These are phyloP conservation scores for Azemiops feae DNA, from an alignment of 2,113 vertebrate genomes.

Conservation along the genomic window DNA sequence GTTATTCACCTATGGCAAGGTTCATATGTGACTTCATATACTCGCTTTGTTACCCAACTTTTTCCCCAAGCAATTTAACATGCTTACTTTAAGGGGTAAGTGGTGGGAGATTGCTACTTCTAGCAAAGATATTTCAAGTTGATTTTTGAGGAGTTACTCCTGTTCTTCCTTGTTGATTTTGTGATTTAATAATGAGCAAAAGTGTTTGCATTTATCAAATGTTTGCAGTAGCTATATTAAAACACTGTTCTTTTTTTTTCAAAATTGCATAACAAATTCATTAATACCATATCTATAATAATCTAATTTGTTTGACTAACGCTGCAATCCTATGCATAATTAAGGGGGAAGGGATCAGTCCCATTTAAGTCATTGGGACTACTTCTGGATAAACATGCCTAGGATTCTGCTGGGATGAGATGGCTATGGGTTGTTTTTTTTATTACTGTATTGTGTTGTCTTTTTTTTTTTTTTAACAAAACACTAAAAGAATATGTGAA, in stretches of 20 bases:
- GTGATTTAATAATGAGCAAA: conserved; percentile 54
- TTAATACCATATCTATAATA: conserved; percentile 70
- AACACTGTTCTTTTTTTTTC: conserved; percentile 58
- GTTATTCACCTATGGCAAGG: conserved; percentile 42
- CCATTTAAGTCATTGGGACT: not conserved
- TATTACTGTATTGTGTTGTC: conserved; percentile 81
- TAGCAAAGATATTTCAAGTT: conserved; percentile 52
- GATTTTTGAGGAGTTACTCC: conserved; percentile 63
- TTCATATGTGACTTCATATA: conserved; percentile 59
- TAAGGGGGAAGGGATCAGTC: not conserved
- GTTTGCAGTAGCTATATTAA: conserved; percentile 66
- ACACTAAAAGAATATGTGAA: conserved; percentile 73
- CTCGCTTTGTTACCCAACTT: conserved; percentile 50
- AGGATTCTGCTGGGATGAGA: conserved; percentile 26
- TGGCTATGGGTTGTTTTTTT: conserved; percentile 60
- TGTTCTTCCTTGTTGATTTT: conserved; percentile 66
- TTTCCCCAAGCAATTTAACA: conserved; percentile 53
- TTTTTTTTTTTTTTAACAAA: conserved; percentile 73
- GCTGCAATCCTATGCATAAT: conserved; percentile 51
- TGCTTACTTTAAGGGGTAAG: conserved; percentile 54
- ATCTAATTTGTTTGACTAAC: conserved; percentile 75
- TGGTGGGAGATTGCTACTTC: conserved; percentile 44
- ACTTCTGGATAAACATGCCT: not conserved
- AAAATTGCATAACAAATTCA: conserved; percentile 73
- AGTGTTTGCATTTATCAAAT: conserved; percentile 63